These are phyloP conservation scores for Pachymerium ferrugineum DNA, from an alignment of 2,888 invertebrate genomes.

Conservation along the genomic window DNA sequence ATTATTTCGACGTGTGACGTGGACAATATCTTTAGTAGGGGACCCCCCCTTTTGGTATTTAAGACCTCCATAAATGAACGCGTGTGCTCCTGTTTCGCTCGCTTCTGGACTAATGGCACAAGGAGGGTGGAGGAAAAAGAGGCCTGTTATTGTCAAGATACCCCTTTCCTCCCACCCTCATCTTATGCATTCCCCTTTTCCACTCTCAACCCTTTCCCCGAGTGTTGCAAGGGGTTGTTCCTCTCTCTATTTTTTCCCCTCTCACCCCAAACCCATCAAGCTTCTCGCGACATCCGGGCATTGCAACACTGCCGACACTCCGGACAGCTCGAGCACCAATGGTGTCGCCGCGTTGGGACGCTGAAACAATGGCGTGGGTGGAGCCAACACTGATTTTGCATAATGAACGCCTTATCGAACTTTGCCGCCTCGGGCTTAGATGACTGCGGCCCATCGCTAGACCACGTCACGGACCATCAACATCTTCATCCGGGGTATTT, in stretches of 20 bases:
- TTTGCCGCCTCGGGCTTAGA: slow-evolving; percentile 1
- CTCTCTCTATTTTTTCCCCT: background rate
- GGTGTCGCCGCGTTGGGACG: slow-evolving; percentile 18
- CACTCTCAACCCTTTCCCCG: slow-evolving; percentile 28
- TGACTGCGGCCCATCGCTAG: background rate
- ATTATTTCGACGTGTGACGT: slow-evolving; percentile 11
- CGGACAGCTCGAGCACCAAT: slow-evolving; percentile 18
- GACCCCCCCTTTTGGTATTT: slow-evolving; percentile 10
- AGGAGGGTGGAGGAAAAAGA: slow-evolving; percentile 15
- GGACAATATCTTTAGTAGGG: slow-evolving; percentile 6
- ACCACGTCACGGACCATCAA: slow-evolving; percentile 13
- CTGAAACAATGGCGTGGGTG: slow-evolving; percentile 18
- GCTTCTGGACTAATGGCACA: slow-evolving; percentile 10
- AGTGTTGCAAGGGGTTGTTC: slow-evolving; percentile 19
- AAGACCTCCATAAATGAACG: background rate
- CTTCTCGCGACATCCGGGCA: slow-evolving; percentile 12
- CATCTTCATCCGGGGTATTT: background rate
- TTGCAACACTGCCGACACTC: background rate
- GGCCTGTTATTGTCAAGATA: slow-evolving; percentile 21
- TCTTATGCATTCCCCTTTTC: background rate
- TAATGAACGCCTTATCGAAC: slow-evolving; percentile 18
- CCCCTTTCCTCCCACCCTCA: slow-evolving; percentile 1
- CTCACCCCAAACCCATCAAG: background rate
- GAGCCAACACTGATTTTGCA: slow-evolving; percentile 12
- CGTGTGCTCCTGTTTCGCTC: slow-evolving; percentile 3